Conservation (phyloP, 2,113 vertebrate species). For the Mellivora capensis region DNA sequence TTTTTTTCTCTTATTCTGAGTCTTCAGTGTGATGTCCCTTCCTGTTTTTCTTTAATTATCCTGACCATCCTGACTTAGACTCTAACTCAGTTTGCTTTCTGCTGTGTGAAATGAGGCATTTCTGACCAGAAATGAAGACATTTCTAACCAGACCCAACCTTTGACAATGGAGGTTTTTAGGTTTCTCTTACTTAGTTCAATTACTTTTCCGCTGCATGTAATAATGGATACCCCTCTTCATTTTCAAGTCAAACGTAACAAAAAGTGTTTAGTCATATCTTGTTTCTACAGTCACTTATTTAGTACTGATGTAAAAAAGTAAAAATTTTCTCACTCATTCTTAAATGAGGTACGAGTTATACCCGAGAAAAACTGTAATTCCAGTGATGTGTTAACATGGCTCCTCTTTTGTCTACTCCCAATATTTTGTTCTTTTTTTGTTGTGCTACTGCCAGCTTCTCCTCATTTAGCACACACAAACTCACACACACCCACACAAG, state of each 20-base stretch:
- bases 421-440: neutral
- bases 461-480: neutral
- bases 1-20: neutral
- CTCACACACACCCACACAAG: neutral
- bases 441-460: neutral
- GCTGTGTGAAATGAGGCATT: neutral
- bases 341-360: neutral
- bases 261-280: neutral
- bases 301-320: neutral
- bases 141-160: neutral
- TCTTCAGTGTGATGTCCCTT: neutral
- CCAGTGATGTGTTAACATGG: neutral
- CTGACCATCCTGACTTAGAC: neutral
- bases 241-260: neutral
- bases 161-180: neutral
- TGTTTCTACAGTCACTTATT: neutral
- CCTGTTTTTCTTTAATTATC: neutral
- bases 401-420: neutral
- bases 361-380: neutral
- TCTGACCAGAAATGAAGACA: neutral
- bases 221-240: neutral
- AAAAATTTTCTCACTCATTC: neutral
- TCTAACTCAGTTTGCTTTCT: neutral
- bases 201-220: neutral
- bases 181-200: neutral